These are phyloP conservation scores for Salpingus planirostris DNA, from an alignment of 2,888 invertebrate genomes.

Conservation along the genomic window DNA sequence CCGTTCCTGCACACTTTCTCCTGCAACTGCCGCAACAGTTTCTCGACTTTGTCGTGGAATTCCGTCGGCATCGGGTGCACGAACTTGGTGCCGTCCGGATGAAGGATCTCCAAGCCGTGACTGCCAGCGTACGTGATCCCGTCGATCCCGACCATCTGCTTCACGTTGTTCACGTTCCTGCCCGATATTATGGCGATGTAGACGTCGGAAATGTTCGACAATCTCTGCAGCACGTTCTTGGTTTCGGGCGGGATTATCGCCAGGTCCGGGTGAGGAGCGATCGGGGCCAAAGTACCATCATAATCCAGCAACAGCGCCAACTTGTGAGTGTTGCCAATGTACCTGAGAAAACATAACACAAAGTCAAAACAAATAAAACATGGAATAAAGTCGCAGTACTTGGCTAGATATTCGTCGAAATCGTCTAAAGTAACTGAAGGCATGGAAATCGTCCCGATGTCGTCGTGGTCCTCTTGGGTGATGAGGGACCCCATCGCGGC, in stretches of 20 bases:
- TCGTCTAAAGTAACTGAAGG: slow-evolving; percentile 86
- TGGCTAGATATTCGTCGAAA: slow-evolving; percentile 80
- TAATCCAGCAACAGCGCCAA: slow-evolving; percentile 76
- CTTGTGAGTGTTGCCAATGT: slow-evolving; percentile 79
- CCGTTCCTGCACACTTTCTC: slow-evolving; percentile 80
- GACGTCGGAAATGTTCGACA: slow-evolving; percentile 78
- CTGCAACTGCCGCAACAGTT: slow-evolving; percentile 68
- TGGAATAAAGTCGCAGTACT: slow-evolving; percentile 49
- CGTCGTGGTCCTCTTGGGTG: slow-evolving; percentile 66
- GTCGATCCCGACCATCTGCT: slow-evolving; percentile 82
- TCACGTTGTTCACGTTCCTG: slow-evolving; percentile 78
- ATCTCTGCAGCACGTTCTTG: slow-evolving; percentile 70
- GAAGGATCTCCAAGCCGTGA: slow-evolving; percentile 80
- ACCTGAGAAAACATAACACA: slow-evolving; percentile 44
- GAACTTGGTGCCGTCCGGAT: slow-evolving; percentile 84
- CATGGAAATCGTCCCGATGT: slow-evolving; percentile 76
- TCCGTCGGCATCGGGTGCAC: slow-evolving; percentile 86
- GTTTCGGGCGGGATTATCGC: slow-evolving; percentile 80
- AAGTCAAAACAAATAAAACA: slow-evolving; percentile 3
- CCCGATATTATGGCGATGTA: slow-evolving; percentile 84
- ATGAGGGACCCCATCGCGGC: slow-evolving; percentile 76
- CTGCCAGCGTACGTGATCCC: slow-evolving; percentile 87
- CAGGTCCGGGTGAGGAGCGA: slow-evolving; percentile 82
- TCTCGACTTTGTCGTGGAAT: slow-evolving; percentile 69
- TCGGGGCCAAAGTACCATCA: slow-evolving; percentile 81